phyloP scores from a whole-genome alignment of 1,140 invertebrate genomes.

The Druon quercuslanigerum region DNA sequence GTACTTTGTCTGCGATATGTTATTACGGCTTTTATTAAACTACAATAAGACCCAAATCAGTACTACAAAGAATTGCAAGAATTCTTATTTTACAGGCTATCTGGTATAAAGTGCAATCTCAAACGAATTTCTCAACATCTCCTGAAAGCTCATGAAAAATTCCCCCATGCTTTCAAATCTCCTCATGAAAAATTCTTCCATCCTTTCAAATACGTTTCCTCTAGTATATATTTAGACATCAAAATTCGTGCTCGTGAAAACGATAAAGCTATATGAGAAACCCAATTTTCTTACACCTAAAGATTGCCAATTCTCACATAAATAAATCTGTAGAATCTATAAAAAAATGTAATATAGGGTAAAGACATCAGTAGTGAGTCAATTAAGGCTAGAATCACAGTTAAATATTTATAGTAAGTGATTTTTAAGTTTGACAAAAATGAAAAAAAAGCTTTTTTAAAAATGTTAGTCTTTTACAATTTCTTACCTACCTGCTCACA shows the following conservation, averaged over 20 bases:
- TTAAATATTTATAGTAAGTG: too few species aligned
- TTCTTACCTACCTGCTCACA: too few species aligned
- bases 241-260: background rate
- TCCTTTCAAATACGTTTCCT: constrained; percentile 18
- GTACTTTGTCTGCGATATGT: background rate
- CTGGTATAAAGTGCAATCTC: constrained; percentile 17
- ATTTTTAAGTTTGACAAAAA: too few species aligned
- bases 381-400: too few species aligned
- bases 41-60: background rate
- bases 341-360: too few species aligned
- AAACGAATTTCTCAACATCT: constrained; percentile 24
- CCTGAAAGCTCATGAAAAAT: constrained; percentile 16
- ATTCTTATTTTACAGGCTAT: background rate
- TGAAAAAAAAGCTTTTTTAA: too few species aligned
- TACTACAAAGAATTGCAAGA: background rate
- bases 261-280: too few species aligned
- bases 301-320: too few species aligned
- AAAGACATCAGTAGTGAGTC: too few species aligned
- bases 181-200: constrained; percentile 5
- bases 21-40: background rate
- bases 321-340: too few species aligned
- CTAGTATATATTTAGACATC: background rate
- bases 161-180: background rate
- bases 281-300: too few species aligned
- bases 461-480: too few species aligned